Conservation (phyloP, 2,797 vertebrate genomes). For the Balearica regulorum region DNA sequence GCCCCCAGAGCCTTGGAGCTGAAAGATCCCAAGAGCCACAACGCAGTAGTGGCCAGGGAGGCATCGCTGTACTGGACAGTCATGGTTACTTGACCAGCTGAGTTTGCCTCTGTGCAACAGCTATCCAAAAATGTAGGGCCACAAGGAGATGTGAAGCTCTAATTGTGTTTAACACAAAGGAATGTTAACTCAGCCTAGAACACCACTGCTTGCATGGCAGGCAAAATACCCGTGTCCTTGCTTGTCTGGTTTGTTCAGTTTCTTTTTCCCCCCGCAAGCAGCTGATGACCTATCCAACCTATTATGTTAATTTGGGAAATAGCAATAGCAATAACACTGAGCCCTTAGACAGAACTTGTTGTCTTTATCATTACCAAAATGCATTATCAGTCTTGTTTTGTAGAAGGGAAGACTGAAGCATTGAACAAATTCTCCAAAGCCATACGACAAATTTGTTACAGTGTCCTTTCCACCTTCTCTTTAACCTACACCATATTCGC, state of each 20-base stretch:
- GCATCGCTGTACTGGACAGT: fast-evolving
- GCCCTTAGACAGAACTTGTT: not conserved
- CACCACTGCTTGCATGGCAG: not conserved
- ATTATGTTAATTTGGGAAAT: not conserved
- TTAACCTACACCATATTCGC: not conserved
- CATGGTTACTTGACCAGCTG: not conserved
- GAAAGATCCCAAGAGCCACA: not conserved
- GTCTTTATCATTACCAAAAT: not conserved
- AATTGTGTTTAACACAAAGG: not conserved
- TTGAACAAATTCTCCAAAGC: not conserved
- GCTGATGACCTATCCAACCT: not conserved
- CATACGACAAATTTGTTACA: not conserved
- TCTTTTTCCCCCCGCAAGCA: not conserved
- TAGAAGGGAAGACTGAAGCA: not conserved
- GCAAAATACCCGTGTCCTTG: fast-evolving
- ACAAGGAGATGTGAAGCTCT: not conserved
- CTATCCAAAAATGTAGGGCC: not conserved
- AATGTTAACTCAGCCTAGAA: not conserved
- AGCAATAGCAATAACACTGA: not conserved
- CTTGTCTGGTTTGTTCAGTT: not conserved
- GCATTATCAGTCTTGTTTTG: not conserved
- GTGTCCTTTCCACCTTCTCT: not conserved
- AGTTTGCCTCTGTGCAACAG: not conserved
- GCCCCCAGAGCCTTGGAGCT: not conserved
- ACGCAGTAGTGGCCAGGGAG: not conserved